Conservation (phyloP, 2,888 invertebrate species). For the Odontocolon sp. region DNA sequence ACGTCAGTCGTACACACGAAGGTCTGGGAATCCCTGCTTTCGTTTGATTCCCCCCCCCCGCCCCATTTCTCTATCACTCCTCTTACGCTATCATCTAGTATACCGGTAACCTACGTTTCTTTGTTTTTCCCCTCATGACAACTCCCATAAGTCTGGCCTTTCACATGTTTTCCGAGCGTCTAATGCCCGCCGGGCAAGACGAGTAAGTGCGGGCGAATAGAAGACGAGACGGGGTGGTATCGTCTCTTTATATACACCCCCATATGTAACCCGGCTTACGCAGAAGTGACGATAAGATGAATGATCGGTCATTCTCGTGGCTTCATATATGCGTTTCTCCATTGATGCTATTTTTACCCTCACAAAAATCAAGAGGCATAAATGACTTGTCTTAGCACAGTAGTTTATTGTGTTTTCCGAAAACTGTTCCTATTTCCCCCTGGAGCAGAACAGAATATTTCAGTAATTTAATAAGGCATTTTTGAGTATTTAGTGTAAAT, state of each 20-base stretch:
- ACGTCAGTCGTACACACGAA: slow-evolving; percentile 27
- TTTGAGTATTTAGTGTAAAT: no score
- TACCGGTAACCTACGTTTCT: slow-evolving; percentile 2
- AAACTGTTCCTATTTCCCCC: no score
- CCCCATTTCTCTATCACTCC: slow-evolving; percentile 6
- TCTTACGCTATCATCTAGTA: slow-evolving; percentile 1
- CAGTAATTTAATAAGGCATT: no score
- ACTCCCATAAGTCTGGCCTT: slow-evolving; percentile 26
- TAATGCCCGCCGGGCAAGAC: neutral
- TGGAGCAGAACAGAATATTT: no score
- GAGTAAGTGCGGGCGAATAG: neutral
- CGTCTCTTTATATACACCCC: neutral
- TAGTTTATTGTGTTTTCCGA: no score
- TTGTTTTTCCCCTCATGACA: slow-evolving; percentile 19
- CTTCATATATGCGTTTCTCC: neutral
- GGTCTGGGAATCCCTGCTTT: neutral
- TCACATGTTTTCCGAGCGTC: slow-evolving; percentile 4
- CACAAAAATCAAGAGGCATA: neutral
- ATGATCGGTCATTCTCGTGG: slow-evolving; percentile 7
- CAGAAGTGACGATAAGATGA: slow-evolving; percentile 15
- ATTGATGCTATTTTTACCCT: neutral
- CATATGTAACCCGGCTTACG: slow-evolving; percentile 6
- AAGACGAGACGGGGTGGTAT: neutral
- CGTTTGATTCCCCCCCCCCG: no score
- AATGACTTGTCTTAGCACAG: no score